Conservation (phyloP, 2,888 invertebrate genomes). For the Lasioglossum figueresi region DNA sequence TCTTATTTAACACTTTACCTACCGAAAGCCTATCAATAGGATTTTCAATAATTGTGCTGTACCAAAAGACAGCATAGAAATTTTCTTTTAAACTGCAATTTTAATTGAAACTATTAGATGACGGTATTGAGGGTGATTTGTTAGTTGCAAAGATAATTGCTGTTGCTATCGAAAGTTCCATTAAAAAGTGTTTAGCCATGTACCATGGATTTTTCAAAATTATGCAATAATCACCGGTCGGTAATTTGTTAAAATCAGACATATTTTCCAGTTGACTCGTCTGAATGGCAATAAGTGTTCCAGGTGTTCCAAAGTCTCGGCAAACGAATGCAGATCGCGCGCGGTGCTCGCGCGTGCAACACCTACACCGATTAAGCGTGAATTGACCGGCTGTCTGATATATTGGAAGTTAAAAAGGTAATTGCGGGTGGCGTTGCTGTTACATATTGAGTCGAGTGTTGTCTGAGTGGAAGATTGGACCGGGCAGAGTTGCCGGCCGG, state of each 20-base stretch:
- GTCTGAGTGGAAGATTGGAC: conserved; percentile 82
- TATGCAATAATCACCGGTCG: too few species aligned
- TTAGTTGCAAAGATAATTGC: too few species aligned
- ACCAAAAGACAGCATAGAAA: too few species aligned
- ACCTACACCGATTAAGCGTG: conserved; percentile 69
- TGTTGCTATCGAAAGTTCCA: too few species aligned
- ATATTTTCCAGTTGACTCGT: neutral
- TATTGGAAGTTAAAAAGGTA: conserved; percentile 77
- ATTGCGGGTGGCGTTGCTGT: conserved; percentile 74
- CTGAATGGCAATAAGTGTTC: neutral
- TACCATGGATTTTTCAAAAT: too few species aligned
- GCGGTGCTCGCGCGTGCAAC: conserved; percentile 34
- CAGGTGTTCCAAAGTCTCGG: neutral
- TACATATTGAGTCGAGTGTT: conserved; percentile 77
- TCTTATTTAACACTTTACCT: too few species aligned
- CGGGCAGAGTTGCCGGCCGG: conserved; percentile 67
- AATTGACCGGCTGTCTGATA: conserved; percentile 70
- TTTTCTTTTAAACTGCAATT: too few species aligned
- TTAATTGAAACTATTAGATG: too few species aligned
- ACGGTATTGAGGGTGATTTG: too few species aligned
- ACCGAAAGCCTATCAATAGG: too few species aligned
- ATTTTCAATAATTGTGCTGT: too few species aligned
- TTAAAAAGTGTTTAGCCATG: too few species aligned
- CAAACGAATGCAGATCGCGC: neutral
- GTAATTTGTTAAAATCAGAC: neutral